Evolutionary conservation across 1,140 invertebrate species (phyloP), one percentile per base, ranked within the genome.

Genomic region (Trichoplusia ni): DNA sequence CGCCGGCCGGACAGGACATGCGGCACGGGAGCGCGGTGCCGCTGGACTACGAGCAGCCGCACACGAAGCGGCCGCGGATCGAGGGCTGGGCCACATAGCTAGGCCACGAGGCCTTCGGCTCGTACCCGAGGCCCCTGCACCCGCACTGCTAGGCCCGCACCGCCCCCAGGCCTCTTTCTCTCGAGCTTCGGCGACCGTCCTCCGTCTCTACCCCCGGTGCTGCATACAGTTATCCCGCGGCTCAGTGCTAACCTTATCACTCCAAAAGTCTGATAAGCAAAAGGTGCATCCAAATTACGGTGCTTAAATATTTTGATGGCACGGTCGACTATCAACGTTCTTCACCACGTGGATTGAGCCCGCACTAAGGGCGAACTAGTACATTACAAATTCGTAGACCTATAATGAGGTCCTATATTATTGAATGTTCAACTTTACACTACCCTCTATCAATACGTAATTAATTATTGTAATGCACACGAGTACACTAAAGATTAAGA

Each of bases 51-150:
- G 96, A 97, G 82, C 93, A 94, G 82, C 94, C 95, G 51, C 93
- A 96, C 79, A 93, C 94, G 81, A 97, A 97, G 91, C 93, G 95
- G 81, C 93, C 95, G 65, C 93, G 96, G 82, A 94, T 97, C 82
- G 96, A 97, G 79, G 94, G 94, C 68, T 97, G 96, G 96, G 93
- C 95, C 81, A 96, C 96, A 93, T 97, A 96, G 93, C 92, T 91
- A 83, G 84, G 84, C 83, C 79, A 81, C 54, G 88, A 89, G 83
- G 86, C 90, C 89, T 91, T 88, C 84, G 88, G 86, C 53, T 79
- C 84, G 62, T 87, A 88, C 73, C 84, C 84, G 77, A 85, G 82
- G 86, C 86, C 83, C 67, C 73, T 86, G 44, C 82, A 84, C 73
- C 81, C 81, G 78, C 86, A 89, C 84, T 87, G 84, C 80, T 89